Base-by-base conservation (phyloP, 2,113 vertebrate species). In the Nothocercus nigrocapillus region DNA sequence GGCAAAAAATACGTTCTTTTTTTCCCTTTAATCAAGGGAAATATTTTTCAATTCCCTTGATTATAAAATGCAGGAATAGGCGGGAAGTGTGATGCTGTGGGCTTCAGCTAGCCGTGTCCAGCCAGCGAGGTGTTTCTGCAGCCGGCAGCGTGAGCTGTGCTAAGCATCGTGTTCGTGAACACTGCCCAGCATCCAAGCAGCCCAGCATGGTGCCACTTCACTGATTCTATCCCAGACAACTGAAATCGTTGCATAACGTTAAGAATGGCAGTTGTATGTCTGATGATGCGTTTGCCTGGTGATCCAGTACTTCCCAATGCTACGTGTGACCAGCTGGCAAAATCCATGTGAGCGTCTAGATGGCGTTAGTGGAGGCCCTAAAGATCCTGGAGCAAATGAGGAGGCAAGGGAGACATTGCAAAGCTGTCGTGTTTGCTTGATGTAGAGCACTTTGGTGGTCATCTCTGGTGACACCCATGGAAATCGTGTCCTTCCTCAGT, bases 361-460 rank as follows among this genome's bases (percentile, higher is more conserved):
- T 21, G 45, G 17, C 3, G 0, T 19, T 32, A 10, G 21, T 15
- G 51, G 44, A 53, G 74, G 11, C 27, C 44, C 5, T 45, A 8
- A 12, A 19, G 38, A 40, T 45, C 27, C 32, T 11, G 32, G 21
- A 36, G 66, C 2, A 45, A n/a, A 38, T 13, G 10, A n/a, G 20
- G 34, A 5, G 40, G 5, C 27, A 27, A 5, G 6, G 3, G 16
- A 7, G 13, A 5, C 6, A 2, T 9, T 34, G 83, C 49, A 36
- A 59, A 51, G 53, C 28, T 61, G 18, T 77, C 34, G 7, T 11
- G 2, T 70, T 53, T 30, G 3, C n/a, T 69, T 28, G 3, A 18
- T 0, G 4, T 5, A 4, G 21, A 66, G 40, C 27, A 1, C 25
- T 56, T 58, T 25, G 25, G 40, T 7, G 2, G 49, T n/a, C 11